Conservation (phyloP, 2,888 invertebrate genomes). For the Strigamia transsilvanica region DNA sequence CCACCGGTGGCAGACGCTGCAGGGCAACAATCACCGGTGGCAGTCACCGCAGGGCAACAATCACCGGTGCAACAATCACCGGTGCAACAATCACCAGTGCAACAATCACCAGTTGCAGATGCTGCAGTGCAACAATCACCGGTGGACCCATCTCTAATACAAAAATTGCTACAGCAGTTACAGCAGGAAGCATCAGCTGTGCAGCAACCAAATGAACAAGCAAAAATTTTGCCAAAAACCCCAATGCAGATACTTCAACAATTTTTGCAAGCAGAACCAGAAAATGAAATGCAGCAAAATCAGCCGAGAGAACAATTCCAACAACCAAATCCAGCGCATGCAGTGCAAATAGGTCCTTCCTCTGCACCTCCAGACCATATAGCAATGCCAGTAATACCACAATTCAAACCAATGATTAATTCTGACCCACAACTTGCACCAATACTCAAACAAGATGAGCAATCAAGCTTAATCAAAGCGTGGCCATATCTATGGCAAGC, state of each 20-base stretch:
- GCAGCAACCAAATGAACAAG: background rate
- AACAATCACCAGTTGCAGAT: background rate
- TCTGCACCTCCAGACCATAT: no score
- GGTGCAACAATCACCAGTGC: background rate
- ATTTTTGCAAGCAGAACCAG: background rate
- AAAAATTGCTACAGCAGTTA: background rate
- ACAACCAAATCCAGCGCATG: background rate
- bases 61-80: background rate
- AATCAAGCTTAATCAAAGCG: background rate
- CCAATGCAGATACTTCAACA: background rate
- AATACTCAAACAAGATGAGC: background rate
- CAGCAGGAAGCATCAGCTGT: background rate
- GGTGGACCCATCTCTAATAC: background rate
- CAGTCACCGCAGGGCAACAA: no score
- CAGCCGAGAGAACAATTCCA: background rate
- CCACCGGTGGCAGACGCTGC: background rate
- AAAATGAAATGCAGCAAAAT: background rate
- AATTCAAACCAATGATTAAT: background rate
- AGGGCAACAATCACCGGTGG: background rate
- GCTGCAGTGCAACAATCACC: background rate
- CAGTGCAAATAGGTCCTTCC: no score
- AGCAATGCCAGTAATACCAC: no score
- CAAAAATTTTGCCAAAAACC: background rate
- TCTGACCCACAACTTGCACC: background rate
- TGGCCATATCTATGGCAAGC: background rate